Conservation (phyloP, 2,113 vertebrate species). For the Thunnus thynnus region DNA sequence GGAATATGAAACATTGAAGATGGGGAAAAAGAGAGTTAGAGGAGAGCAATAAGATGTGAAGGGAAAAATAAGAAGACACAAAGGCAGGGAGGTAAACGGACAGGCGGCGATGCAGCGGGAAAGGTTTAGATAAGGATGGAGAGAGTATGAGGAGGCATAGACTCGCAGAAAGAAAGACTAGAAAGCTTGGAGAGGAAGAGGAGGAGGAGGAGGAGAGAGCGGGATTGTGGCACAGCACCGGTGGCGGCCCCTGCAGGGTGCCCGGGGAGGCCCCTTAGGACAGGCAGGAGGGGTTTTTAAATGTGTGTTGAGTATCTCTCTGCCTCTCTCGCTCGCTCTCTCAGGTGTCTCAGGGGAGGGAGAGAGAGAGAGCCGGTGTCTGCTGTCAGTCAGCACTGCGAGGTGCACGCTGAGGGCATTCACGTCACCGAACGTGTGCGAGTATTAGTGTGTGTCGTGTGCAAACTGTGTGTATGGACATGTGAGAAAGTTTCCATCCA, state of each 20-base stretch:
- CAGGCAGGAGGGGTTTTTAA: not conserved
- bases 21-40: not conserved
- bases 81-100: conserved; percentile 25
- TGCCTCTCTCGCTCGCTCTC: not conserved
- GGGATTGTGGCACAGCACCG: conserved; percentile 15
- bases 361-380: not conserved
- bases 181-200: not conserved
- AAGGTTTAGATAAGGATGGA: conserved; percentile 26
- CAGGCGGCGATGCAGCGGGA: conserved; percentile 9
- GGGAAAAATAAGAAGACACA: not conserved
- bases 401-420: conserved; percentile 25
- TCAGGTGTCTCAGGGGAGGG: conserved; percentile 19
- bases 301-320: not conserved
- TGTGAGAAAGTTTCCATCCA: not conserved
- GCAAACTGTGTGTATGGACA: not conserved
- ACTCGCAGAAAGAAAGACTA: not conserved
- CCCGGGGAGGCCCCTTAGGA: conserved; percentile 63
- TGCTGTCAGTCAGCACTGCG: conserved; percentile 54
- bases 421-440: not conserved
- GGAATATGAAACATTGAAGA: not conserved
- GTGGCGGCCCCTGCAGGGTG: conserved; percentile 54
- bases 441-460: not conserved
- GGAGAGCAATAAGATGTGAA: not conserved
- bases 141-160: conserved; percentile 20
- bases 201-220: not conserved